Evolutionary conservation across 2,888 invertebrate genomes (phyloP).

Genomic region (Fragum sueziense): DNA sequence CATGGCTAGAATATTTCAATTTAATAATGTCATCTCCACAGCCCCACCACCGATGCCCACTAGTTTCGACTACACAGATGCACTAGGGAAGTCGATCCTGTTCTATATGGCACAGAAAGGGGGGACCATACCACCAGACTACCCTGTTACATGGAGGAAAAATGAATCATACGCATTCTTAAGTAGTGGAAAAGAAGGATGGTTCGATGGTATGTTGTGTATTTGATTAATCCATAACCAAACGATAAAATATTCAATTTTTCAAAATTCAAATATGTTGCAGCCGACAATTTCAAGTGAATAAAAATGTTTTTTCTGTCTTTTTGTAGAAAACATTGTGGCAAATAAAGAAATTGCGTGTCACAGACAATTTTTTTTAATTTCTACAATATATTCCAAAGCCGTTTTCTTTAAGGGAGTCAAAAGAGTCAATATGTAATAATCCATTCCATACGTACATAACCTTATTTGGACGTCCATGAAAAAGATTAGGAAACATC

Average conservation of each 20-base stretch:
- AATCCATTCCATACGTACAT: background rate
- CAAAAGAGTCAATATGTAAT: background rate
- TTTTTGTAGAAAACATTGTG: too few relatives aligned
- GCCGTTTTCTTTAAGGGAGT: background rate
- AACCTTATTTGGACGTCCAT: background rate
- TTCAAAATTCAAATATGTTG: too few relatives aligned
- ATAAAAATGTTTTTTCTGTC: too few relatives aligned
- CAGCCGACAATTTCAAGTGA: too few relatives aligned
- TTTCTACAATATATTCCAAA: too few relatives aligned
- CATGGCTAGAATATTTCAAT: too few relatives aligned
- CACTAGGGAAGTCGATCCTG: conserved; percentile 39
- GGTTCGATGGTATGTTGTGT: conserved; percentile 49
- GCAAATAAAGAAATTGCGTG: background rate
- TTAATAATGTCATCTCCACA: too few relatives aligned
- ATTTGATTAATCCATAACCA: background rate
- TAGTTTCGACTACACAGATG: conserved; percentile 28
- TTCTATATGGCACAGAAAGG: conserved; percentile 42
- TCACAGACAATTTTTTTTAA: background rate
- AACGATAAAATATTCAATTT: too few relatives aligned
- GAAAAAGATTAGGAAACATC: background rate
- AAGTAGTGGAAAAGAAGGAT: background rate
- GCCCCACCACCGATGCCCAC: conserved; percentile 16
- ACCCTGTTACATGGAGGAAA: conserved; percentile 31
- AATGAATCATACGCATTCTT: background rate
- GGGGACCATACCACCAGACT: background rate